Evolutionary conservation across 2,888 invertebrate species (phyloP).

Genomic region (Eristalis arbustorum): DNA sequence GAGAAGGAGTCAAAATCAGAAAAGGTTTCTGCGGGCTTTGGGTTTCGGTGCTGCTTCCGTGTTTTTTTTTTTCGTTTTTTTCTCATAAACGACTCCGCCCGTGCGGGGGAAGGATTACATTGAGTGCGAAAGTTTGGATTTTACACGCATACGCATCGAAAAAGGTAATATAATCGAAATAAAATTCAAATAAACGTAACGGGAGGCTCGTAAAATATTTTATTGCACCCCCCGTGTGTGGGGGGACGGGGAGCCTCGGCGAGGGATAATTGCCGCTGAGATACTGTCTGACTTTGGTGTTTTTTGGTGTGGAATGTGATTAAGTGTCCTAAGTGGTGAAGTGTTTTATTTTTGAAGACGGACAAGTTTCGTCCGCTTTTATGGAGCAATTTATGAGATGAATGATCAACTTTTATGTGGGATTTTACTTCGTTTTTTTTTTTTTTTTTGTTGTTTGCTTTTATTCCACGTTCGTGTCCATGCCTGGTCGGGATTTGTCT

Average conservation of each 20-base stretch:
- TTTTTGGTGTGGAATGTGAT: neutral
- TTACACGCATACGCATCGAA: constrained; percentile 12
- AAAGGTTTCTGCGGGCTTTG: neutral
- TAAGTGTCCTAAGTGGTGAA: neutral
- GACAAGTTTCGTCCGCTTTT: neutral
- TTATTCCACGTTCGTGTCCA: neutral
- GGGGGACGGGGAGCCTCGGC: neutral
- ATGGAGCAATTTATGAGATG: neutral
- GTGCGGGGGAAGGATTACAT: constrained; percentile 37
- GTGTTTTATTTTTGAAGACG: neutral
- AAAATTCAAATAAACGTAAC: constrained; percentile 11
- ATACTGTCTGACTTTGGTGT: neutral
- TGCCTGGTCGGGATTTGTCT: neutral
- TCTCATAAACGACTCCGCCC: neutral
- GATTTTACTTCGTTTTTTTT: neutral
- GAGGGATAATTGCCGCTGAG: neutral
- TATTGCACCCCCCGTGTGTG: neutral
- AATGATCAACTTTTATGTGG: neutral
- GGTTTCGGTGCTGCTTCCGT: neutral
- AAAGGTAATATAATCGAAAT: constrained; percentile 44
- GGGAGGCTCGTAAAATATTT: constrained; percentile 36
- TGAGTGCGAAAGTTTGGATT: constrained; percentile 60
- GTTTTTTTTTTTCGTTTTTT: too few species aligned
- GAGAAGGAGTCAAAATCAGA: neutral
- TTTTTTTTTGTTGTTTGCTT: neutral